A percentile compares a stretch with the other conserved stretches of the same genome.
These are phyloP conservation scores for Oscheius sp. DNA, from an alignment of 2,888 invertebrate genomes.

Conservation along the genomic window DNA sequence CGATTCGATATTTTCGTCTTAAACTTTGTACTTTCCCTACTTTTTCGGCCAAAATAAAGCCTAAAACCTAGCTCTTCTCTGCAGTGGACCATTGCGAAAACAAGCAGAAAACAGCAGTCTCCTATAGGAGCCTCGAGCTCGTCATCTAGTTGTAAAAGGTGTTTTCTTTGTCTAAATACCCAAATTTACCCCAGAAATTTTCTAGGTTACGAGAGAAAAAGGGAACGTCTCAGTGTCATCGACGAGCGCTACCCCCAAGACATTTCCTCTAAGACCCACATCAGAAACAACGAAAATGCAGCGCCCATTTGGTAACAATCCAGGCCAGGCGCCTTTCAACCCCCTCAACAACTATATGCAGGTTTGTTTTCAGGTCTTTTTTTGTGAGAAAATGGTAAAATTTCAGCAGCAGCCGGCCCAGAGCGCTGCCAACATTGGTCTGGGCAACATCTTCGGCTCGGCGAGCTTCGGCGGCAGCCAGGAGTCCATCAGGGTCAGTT, in stretches of 20 bases:
- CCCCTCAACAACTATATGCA: conserved; percentile 30
- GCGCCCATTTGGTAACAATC: conserved; percentile 18
- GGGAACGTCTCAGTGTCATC: conserved; percentile 55
- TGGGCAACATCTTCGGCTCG: conserved; percentile 17
- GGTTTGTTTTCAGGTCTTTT: conserved; percentile 8
- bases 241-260: conserved; percentile 37
- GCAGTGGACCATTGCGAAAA: conserved; percentile 1
- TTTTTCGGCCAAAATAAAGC: neutral
- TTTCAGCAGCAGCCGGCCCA: conserved; percentile 22
- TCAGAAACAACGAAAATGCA: conserved; percentile 14
- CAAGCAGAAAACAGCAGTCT: neutral
- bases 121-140: conserved; percentile 17
- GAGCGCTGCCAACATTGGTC: conserved; percentile 16
- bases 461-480: conserved; percentile 33
- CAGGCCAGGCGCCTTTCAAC: conserved; percentile 15
- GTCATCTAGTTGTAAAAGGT: conserved; percentile 18
- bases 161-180: neutral
- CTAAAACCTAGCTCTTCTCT: conserved; percentile 2
- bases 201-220: conserved; percentile 58
- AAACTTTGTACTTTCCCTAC: neutral
- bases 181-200: neutral
- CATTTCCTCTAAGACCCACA: conserved; percentile 5
- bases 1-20: neutral
- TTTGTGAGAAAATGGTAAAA: neutral
- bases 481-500: conserved; percentile 26